Conservation (phyloP, 2,113 vertebrate species). For the Rattus norvegicus region GRCr8 NC_086021.1:97944001-97944500, state of each 20-base stretch:
- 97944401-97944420: conserved; percentile 33
- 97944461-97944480: conserved; percentile 44
- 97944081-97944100: not conserved
- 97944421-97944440: conserved; percentile 9
- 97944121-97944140: too few relatives aligned
- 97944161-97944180: not conserved
- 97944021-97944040: not conserved
- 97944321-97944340: conserved; percentile 29
- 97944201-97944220: not conserved
- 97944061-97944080: not conserved
- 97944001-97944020: not conserved
- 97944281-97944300: not conserved
- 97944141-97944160: not conserved
- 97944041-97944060: not conserved
- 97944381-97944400: conserved; percentile 49
- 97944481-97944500: conserved; percentile 49
- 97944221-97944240: conserved; percentile 32
- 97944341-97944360: conserved; percentile 42
- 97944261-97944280: conserved; percentile 25
- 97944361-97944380: not conserved
- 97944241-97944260: conserved; percentile 34
- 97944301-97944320: not conserved
- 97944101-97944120: not conserved
- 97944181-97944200: not conserved
- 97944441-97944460: conserved; percentile 41